Conservation (phyloP, 2,888 invertebrate genomes). For the Drosophila mercatorum region DNA sequence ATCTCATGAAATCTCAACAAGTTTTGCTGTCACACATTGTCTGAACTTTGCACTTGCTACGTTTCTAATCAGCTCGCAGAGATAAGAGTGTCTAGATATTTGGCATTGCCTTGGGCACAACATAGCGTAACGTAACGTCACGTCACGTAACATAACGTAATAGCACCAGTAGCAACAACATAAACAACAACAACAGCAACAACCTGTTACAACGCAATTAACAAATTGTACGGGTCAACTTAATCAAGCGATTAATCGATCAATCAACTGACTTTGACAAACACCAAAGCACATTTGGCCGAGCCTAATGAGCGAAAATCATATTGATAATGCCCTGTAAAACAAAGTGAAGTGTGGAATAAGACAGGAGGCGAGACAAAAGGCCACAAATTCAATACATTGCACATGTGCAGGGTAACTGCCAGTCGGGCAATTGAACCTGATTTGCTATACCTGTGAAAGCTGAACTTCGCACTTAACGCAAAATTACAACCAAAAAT, state of each 20-base stretch:
- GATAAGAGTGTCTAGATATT: conserved; percentile 42
- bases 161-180: conserved; percentile 6
- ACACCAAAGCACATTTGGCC: conserved; percentile 26
- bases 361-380: not conserved
- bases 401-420: not conserved
- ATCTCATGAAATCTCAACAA: conserved; percentile 1
- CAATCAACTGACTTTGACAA: conserved; percentile 65
- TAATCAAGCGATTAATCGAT: conserved; percentile 73
- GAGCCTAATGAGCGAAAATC: conserved; percentile 44
- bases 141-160: not conserved
- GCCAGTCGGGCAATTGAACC: not conserved
- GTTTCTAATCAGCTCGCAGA: conserved; percentile 29
- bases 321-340: conserved; percentile 6
- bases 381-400: no score
- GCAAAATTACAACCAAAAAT: conserved; percentile 61
- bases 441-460: conserved; percentile 9
- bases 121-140: not conserved
- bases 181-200: not conserved
- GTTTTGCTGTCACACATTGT: not conserved
- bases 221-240: conserved; percentile 53
- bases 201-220: conserved; percentile 57
- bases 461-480: conserved; percentile 45
- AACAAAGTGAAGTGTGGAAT: not conserved
- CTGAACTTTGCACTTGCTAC: conserved; percentile 39
- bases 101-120: conserved; percentile 30